Percentiles rank a stretch among this genome's conserved stretches.
Evolutionary conservation across 2,113 vertebrate species (phyloP).

Genomic region (Hippocampus guttulatus): DNA sequence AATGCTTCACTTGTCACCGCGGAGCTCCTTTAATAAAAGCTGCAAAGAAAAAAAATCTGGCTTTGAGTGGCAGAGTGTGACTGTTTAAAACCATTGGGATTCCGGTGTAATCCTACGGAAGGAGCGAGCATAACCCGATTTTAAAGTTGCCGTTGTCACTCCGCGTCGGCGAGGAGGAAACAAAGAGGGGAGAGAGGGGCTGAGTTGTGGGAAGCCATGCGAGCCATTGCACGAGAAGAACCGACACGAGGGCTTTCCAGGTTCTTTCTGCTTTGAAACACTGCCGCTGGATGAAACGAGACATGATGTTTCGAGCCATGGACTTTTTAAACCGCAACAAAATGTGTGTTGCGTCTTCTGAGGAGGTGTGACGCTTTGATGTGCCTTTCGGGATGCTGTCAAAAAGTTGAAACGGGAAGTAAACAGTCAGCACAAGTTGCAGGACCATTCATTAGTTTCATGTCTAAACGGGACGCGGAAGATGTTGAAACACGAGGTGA

Average conservation of each 20-base stretch:
- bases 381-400: not conserved
- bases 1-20: slow-evolving; percentile 68
- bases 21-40: slow-evolving; percentile 67
- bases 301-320: not conserved
- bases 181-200: slow-evolving; percentile 33
- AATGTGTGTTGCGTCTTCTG: not conserved
- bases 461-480: too few relatives aligned
- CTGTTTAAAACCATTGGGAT: slow-evolving; percentile 67
- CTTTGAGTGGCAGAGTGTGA: slow-evolving; percentile 72
- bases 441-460: not conserved
- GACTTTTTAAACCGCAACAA: not conserved
- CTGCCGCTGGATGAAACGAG: not conserved
- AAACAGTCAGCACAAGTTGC: not conserved
- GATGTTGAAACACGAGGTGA: too few relatives aligned
- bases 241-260: slow-evolving; percentile 41
- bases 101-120: slow-evolving; percentile 62
- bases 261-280: slow-evolving; percentile 20
- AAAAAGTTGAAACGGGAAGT: not conserved
- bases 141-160: slow-evolving; percentile 50
- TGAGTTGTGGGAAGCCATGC: slow-evolving; percentile 24
- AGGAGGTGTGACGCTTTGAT: not conserved
- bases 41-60: slow-evolving; percentile 32
- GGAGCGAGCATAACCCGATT: slow-evolving; percentile 49
- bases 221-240: slow-evolving; percentile 15
- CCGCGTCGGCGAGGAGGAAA: slow-evolving; percentile 42